Evolutionary conservation across 2,888 invertebrate species (phyloP).

Genomic region (Drosophila mercatorum): DNA sequence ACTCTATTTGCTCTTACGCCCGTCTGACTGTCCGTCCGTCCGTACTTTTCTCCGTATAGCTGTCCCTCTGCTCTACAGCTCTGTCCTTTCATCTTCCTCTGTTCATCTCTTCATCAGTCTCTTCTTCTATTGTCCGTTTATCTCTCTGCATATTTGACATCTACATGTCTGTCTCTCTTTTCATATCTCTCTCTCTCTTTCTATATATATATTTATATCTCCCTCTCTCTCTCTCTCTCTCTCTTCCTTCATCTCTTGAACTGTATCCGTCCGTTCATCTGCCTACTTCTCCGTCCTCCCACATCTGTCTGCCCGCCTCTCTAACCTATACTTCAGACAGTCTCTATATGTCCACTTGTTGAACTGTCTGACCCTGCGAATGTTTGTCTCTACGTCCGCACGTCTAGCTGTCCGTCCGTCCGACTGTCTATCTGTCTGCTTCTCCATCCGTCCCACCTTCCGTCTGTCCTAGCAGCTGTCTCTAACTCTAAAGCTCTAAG

Average conservation of each 20-base stretch:
- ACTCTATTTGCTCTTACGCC: too few relatives aligned
- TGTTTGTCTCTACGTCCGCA: too few relatives aligned
- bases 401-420: too few relatives aligned
- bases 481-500: background rate
- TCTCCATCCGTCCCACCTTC: background rate
- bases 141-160: too few relatives aligned
- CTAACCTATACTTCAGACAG: background rate
- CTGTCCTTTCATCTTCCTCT: too few relatives aligned
- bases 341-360: too few relatives aligned
- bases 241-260: background rate
- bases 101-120: too few relatives aligned
- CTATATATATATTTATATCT: background rate
- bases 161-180: too few relatives aligned
- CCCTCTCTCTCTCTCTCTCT: background rate
- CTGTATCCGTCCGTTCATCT: background rate
- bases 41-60: background rate
- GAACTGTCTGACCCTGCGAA: background rate
- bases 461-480: too few relatives aligned
- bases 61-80: background rate
- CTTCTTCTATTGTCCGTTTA: too few relatives aligned
- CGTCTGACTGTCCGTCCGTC: background rate
- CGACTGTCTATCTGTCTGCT: background rate
- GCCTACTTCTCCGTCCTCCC: background rate
- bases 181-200: background rate
- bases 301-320: background rate